These are phyloP conservation scores for Otocyon megalotis DNA, from an alignment of 2,113 vertebrate genomes.

Conservation along the genomic window DNA sequence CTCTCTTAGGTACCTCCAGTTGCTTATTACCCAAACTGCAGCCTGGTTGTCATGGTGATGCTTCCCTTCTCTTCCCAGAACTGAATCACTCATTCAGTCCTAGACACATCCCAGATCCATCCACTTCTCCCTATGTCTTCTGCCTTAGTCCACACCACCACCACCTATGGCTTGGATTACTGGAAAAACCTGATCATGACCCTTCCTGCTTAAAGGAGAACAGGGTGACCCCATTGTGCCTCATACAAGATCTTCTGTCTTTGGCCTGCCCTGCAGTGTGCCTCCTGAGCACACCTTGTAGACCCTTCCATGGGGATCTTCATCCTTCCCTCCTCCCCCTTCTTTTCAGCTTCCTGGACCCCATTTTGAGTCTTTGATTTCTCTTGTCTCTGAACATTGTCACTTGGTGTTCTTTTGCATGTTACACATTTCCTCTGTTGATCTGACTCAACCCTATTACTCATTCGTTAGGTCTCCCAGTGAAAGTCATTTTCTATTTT, in stretches of 20 bases:
- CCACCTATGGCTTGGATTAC: neutral
- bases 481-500: neutral
- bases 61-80: neutral
- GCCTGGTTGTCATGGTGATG: neutral
- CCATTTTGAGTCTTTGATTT: neutral
- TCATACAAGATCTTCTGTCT: neutral
- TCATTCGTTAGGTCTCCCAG: neutral
- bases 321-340: accelerated
- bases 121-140: too few species aligned
- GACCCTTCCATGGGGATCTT: too few species aligned
- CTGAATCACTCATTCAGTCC: neutral
- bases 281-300: neutral
- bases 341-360: neutral
- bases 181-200: neutral
- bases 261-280: neutral
- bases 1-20: neutral
- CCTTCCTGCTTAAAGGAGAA: neutral
- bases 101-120: neutral
- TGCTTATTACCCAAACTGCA: neutral
- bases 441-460: neutral
- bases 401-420: neutral
- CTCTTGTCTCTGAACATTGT: neutral
- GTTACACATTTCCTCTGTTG: neutral
- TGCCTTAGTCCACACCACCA: neutral
- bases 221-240: neutral